Conservation (phyloP, 2,797 vertebrate species). For the Oreonectes daqikongensis region DNA sequence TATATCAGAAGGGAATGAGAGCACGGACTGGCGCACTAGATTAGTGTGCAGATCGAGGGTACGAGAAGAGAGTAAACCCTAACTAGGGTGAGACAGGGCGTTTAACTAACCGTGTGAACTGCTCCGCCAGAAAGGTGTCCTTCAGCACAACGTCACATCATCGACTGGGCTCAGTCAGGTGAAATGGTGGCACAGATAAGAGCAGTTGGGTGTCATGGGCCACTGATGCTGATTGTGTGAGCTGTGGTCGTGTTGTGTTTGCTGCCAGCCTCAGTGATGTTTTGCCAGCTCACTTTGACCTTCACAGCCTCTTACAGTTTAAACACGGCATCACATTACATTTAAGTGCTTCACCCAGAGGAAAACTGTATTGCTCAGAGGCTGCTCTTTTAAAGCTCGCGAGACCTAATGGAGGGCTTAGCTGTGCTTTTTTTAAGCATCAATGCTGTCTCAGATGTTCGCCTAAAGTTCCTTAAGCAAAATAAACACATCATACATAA, state of each 20-base stretch:
- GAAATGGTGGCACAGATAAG: conserved; percentile 16
- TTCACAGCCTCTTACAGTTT: conserved; percentile 4
- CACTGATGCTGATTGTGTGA: conserved; percentile 2
- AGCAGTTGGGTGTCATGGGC: neutral
- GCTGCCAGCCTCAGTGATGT: conserved; percentile 6
- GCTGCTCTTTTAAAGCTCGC: neutral
- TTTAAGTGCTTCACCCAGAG: neutral
- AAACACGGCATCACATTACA: conserved; percentile 18
- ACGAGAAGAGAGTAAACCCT: conserved; percentile 36
- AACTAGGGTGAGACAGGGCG: conserved; percentile 51
- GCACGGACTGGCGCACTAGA: conserved; percentile 68
- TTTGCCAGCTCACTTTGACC: conserved; percentile 44
- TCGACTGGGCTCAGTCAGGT: neutral
- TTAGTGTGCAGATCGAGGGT: conserved; percentile 72
- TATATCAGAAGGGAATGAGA: conserved; percentile 72
- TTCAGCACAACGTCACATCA: conserved; percentile 28
- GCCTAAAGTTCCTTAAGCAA: neutral
- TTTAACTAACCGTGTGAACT: conserved; percentile 40
- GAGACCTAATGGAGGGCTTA: neutral
- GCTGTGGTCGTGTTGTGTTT: conserved; percentile 30
- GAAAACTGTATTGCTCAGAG: neutral
- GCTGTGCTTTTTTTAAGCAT: neutral
- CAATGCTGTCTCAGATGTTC: neutral
- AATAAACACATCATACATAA: neutral
- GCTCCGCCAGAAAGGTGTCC: no score